A percentile compares a stretch with the other conserved stretches of the same genome.
Conservation (phyloP, 64 coral and sea anemone genomes). For the Montipora sp. region DNA sequence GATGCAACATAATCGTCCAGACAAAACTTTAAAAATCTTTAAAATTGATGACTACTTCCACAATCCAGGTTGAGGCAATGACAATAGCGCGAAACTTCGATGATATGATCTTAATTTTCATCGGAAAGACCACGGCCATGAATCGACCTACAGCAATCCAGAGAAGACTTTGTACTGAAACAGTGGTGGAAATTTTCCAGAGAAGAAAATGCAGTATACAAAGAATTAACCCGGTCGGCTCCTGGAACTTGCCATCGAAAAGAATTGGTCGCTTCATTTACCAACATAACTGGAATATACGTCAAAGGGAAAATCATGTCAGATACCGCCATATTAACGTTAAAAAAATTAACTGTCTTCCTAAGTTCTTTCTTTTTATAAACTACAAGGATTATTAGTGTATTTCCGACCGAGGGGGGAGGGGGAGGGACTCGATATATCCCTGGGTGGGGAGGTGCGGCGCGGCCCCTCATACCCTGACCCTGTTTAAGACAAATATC, state of each 20-base stretch:
- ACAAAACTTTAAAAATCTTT: not conserved
- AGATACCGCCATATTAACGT: constrained; percentile 49
- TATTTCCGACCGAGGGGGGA: constrained; percentile 6
- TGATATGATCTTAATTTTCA: not conserved
- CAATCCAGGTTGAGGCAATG: constrained; percentile 6
- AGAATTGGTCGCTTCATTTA: not conserved
- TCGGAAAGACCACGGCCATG: constrained; percentile 33
- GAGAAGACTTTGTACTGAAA: constrained; percentile 30
- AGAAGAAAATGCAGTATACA: constrained; percentile 47
- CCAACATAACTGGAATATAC: not conserved
- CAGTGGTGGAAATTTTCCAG: not conserved
- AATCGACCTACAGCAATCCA: constrained; percentile 42
- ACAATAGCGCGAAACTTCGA: not conserved
- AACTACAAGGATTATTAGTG: constrained; percentile 6
- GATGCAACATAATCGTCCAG: no score
- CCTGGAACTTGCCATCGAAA: not conserved
- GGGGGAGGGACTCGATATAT: no score
- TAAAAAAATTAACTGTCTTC: constrained; percentile 40
- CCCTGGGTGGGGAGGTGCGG: no score
- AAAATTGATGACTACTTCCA: not conserved
- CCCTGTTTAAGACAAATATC: no score
- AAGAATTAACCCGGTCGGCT: not conserved
- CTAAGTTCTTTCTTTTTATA: not conserved
- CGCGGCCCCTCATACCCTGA: no score
- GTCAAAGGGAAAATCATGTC: constrained; percentile 17